Percentiles rank a stretch among this genome's conserved stretches.
Conservation (phyloP, 2,113 vertebrate species). For the Bostrychus sinensis region DNA sequence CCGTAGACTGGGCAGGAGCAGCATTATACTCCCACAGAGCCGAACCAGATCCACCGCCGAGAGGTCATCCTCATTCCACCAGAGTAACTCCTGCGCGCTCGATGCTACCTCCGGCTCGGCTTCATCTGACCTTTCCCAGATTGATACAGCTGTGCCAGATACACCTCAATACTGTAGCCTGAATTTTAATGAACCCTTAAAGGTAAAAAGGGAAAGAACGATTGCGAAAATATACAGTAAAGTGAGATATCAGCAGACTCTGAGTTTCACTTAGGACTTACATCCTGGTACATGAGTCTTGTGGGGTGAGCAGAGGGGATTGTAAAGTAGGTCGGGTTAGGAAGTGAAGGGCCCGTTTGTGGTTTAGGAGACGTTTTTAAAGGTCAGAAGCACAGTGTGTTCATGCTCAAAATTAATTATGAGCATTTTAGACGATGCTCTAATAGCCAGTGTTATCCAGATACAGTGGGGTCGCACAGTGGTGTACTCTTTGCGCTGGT, state of each 20-base stretch:
- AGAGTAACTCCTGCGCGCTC: slow-evolving; percentile 24
- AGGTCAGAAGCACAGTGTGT: too few relatives aligned
- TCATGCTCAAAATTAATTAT: not conserved
- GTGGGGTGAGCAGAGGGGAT: slow-evolving; percentile 19
- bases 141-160: slow-evolving; percentile 27
- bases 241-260: slow-evolving; percentile 4
- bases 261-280: slow-evolving; percentile 3
- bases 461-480: too few relatives aligned
- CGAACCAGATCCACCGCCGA: slow-evolving; percentile 28
- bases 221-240: not conserved
- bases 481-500: too few relatives aligned
- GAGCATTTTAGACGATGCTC: not conserved
- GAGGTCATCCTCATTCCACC: slow-evolving; percentile 22
- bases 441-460: too few relatives aligned
- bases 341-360: slow-evolving; percentile 17
- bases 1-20: slow-evolving; percentile 1
- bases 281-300: not conserved
- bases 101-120: slow-evolving; percentile 19
- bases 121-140: slow-evolving; percentile 53
- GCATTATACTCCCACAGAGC: slow-evolving; percentile 39
- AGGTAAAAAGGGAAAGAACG: not conserved
- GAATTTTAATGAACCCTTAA: not conserved
- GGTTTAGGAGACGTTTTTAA: not conserved
- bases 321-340: slow-evolving; percentile 28
- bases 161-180: not conserved